Evolutionary conservation across 2,113 vertebrate genomes (phyloP), one percentile per base, ranked within the genome.

Genomic region (Thalassarche chlororhynchos): DNA sequence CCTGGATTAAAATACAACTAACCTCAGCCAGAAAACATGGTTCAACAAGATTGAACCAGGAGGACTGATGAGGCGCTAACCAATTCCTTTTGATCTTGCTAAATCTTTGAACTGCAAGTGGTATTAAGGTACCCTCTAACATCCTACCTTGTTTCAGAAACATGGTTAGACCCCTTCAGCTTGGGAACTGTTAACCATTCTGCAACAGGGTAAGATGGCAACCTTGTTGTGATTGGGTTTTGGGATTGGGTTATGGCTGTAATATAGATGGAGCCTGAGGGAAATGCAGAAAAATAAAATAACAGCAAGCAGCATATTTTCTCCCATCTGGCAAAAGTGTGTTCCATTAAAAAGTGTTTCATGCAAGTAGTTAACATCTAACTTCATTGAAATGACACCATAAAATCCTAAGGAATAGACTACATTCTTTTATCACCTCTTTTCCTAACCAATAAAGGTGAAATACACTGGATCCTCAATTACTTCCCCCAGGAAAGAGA

Each of bases 361-460:
- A 74, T 85, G 84, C n/a, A 93, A 90, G 77, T 52, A 87, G 85
- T 83, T 97, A 96, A 93, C 52, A 89, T 92, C 69, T 42, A 96
- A 84, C 89, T 95, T 87, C 80, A 40, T 85, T 74, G 77, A 95
- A 97, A 95, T 32, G n/a, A 79, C 68, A 87, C 74, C 54, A 68
- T 96, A 93, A 96, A 87, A 86, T 76, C 40, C 76, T 80, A 85
- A 94, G 29, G 46, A 96, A 80, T 81, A 92, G 66, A 84, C 57
- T 91, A 51, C 44, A 66, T 87, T 94, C 47, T 93, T 96, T 96
- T 90, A 97, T 87, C 32, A 21, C 58, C 61, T 87, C 52, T 86
- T 92, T 92, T 94, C 58, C 70, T 71, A 85, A 54, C 49, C 32
- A 82, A 36, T 87, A 89, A 90, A 96, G 78, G 36, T 84, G 77